Percentiles rank a stretch among this genome's conserved stretches.
Evolutionary conservation across 2,113 vertebrate genomes (phyloP).

Genomic region (Cheirogaleus medius): DNA sequence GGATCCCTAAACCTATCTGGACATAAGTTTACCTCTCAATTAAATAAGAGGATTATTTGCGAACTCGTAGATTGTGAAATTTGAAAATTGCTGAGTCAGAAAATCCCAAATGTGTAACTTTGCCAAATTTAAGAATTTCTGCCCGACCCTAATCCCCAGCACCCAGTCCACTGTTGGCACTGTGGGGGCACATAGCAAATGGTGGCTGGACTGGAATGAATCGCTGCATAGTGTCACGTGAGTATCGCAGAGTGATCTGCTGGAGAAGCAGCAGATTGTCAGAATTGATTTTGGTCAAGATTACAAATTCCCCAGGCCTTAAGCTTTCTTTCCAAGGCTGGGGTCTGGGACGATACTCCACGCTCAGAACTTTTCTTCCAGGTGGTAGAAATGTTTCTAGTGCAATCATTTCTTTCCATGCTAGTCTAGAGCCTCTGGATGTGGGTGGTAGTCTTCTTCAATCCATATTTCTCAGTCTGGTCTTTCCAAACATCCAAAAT

Average conservation of each 20-base stretch:
- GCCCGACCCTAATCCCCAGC: neutral
- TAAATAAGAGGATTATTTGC: conserved; percentile 30
- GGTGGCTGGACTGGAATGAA: neutral
- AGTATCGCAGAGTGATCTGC: neutral
- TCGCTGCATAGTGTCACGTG: neutral
- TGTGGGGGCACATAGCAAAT: neutral
- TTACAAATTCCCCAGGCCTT: neutral
- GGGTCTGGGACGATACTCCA: neutral
- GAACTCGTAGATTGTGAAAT: neutral
- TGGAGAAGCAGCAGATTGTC: neutral
- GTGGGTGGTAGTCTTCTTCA: too few species aligned
- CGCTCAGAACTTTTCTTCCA: neutral
- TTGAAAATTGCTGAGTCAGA: neutral
- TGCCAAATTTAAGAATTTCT: neutral
- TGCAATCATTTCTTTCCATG: neutral
- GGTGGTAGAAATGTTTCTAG: neutral
- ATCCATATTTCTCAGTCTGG: neutral
- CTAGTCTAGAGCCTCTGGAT: neutral
- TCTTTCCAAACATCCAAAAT: neutral
- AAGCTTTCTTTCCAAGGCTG: neutral
- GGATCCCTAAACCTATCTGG: neutral
- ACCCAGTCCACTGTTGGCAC: too few species aligned
- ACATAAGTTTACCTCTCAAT: neutral
- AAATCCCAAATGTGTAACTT: neutral
- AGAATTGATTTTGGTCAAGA: neutral